Percentiles rank a stretch among this genome's conserved stretches.
These are phyloP conservation scores for Augochlora pura DNA, from an alignment of 1,140 invertebrate genomes.

Conservation along the genomic window DNA sequence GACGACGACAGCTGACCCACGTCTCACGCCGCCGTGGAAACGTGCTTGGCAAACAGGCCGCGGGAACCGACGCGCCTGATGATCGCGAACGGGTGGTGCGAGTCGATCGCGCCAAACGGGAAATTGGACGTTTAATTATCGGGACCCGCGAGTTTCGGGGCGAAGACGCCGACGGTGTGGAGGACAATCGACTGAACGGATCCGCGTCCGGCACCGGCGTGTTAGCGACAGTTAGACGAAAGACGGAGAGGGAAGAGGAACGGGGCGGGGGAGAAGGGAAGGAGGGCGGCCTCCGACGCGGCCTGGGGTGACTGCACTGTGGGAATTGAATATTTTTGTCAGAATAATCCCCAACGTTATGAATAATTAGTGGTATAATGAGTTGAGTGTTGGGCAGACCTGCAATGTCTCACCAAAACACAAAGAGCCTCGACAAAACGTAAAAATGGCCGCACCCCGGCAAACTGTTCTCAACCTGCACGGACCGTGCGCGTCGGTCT, in stretches of 20 bases:
- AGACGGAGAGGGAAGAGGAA: slow-evolving; percentile 46
- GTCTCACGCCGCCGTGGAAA: slow-evolving; percentile 1
- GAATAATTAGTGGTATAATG: slow-evolving; percentile 81
- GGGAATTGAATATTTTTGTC: slow-evolving; percentile 74
- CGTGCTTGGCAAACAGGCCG: not conserved
- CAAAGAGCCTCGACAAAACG: slow-evolving; percentile 74
- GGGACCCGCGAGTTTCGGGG: not conserved
- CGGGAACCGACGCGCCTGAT: too few relatives aligned
- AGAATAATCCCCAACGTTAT: slow-evolving; percentile 74
- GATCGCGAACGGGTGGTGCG: not conserved
- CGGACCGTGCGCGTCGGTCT: not conserved
- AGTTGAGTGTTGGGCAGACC: slow-evolving; percentile 78
- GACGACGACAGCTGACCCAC: slow-evolving; percentile 29
- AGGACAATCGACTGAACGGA: not conserved
- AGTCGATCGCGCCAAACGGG: not conserved
- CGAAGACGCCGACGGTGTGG: not conserved
- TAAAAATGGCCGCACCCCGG: slow-evolving; percentile 68
- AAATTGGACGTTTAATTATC: not conserved
- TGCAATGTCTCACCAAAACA: slow-evolving; percentile 76
- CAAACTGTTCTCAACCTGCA: slow-evolving; percentile 75
- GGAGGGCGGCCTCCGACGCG: slow-evolving; percentile 23
- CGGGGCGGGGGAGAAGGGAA: slow-evolving; percentile 54
- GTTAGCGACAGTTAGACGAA: slow-evolving; percentile 38
- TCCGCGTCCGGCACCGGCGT: not conserved
- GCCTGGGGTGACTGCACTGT: slow-evolving; percentile 51